phyloP scores from a whole-genome alignment of 2,888 invertebrate genomes.

The Labia minor region DNA sequence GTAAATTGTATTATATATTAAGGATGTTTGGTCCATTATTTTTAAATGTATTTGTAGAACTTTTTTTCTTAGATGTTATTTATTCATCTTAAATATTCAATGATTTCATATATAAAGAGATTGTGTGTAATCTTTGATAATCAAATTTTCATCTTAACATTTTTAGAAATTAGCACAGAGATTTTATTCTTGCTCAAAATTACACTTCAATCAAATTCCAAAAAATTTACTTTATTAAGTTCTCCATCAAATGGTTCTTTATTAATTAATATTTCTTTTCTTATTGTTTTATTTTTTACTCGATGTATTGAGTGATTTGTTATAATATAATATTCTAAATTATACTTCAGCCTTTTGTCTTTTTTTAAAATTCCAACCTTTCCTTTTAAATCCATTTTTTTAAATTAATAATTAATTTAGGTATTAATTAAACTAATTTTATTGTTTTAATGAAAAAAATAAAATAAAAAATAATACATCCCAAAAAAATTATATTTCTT shows the following conservation, averaged over 20 bases:
- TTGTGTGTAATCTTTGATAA: conserved; percentile 13
- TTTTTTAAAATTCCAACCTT: neutral
- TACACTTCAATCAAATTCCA: conserved; percentile 7
- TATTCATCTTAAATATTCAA: neutral
- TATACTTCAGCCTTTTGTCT: neutral
- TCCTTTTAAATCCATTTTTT: neutral
- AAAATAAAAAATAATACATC: too few relatives aligned
- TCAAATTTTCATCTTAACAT: conserved; percentile 13
- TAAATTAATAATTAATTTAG: too few relatives aligned
- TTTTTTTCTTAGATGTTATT: conserved; percentile 24
- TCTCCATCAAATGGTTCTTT: neutral
- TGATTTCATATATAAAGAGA: conserved; percentile 1
- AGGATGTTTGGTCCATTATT: conserved; percentile 25
- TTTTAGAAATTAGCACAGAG: conserved; percentile 1
- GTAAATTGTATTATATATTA: too few relatives aligned
- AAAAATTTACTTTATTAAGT: neutral
- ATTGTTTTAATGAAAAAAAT: too few relatives aligned
- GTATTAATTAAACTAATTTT: too few relatives aligned
- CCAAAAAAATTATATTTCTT: too few relatives aligned
- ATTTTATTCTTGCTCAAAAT: conserved; percentile 9
- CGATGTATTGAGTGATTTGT: conserved; percentile 13
- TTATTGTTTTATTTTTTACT: conserved; percentile 1
- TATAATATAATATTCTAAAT: conserved; percentile 1
- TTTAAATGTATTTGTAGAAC: conserved; percentile 24
- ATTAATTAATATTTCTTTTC: neutral